Evolutionary conservation across 2,797 vertebrate species (phyloP), one percentile per base, ranked within the genome.

Genomic region (Onychomys torridus): DNA sequence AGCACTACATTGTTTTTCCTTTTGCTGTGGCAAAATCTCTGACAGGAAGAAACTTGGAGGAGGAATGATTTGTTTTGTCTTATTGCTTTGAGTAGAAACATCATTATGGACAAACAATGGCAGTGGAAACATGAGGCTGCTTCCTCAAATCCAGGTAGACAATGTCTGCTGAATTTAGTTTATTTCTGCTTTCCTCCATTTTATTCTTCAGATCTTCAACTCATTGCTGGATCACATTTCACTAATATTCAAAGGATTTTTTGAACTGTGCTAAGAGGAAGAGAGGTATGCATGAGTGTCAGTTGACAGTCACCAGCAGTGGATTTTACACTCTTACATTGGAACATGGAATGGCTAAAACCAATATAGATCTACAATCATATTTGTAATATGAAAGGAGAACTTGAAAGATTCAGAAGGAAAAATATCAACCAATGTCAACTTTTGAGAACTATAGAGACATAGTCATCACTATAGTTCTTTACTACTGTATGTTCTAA

Each of bases 401-500:
- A 89, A 83, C 52, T 32, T 76, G 21, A 57, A 86, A 88, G 2
- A 32, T 55, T 5, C 13, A 79, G 67, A 1, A 84, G 34, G 37
- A 49, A n/a, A 89, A 76, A 57, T 61, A 12, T 40, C 9, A 73
- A 57, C 52, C 2, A 63, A 11, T 75, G 3, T 73, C 13, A 55
- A 29, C 25, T 96, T 95, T 76, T 8, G 19, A 29, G 12, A 78
- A 88, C 91, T 93, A 32, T 25, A 25, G 82, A 87, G 23, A 21
- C 13, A 43, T 4, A 90, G 46, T 79, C 87, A 61, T 34, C 37
- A 73, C 1, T 10, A 73, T 82, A 32, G 4, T 32, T 92, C 4
- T 77, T 57, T 75, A 78, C 27, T 79, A 14, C 88, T 88, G 19
- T 84, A n/a, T 79, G 9, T 82, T 90, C 55, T 96, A 79, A 78